A percentile compares a stretch with the other conserved stretches of the same genome.
These are phyloP conservation scores for Drosophila ustulata DNA, from an alignment of 2,888 invertebrate genomes.

Conservation along the genomic window DNA sequence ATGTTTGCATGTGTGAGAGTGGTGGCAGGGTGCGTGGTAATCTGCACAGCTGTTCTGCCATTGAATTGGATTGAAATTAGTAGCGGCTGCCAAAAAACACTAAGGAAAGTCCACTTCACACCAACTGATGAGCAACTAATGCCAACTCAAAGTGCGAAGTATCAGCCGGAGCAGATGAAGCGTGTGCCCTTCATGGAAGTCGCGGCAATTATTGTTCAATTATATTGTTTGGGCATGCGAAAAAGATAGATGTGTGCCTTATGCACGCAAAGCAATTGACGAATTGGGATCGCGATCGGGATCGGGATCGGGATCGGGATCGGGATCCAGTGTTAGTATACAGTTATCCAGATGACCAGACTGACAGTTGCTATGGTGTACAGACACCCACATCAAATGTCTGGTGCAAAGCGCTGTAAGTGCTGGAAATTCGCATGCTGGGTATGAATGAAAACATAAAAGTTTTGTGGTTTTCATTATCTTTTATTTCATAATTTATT, in stretches of 20 bases:
- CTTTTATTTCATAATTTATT: constrained; percentile 83
- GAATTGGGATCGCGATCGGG: constrained; percentile 7
- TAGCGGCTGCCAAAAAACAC: constrained; percentile 63
- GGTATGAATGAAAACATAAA: constrained; percentile 4
- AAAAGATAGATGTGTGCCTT: constrained; percentile 41
- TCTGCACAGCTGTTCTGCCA: constrained; percentile 65
- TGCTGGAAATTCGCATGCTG: constrained; percentile 47
- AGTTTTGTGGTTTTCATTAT: constrained; percentile 68
- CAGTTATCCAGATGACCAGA: constrained; percentile 62
- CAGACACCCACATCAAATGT: constrained; percentile 67
- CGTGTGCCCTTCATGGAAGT: constrained; percentile 61
- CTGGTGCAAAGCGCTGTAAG: constrained; percentile 36
- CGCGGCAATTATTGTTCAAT: constrained; percentile 76
- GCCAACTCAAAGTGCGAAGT: constrained; percentile 22
- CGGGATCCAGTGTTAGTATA: constrained; percentile 1
- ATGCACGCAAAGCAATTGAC: constrained; percentile 46
- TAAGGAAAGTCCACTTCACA: constrained; percentile 58
- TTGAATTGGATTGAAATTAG: constrained; percentile 61
- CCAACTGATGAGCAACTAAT: constrained; percentile 41
- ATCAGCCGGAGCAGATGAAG: constrained; percentile 62
- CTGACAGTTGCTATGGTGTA: constrained; percentile 70
- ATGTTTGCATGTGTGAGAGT: constrained; percentile 6
- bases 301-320: constrained; percentile 3
- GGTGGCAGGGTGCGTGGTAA: constrained; percentile 61
- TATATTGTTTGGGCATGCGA: constrained; percentile 60